Conservation (phyloP, 1,140 invertebrate species). For the Tetramorium alpestre region DNA sequence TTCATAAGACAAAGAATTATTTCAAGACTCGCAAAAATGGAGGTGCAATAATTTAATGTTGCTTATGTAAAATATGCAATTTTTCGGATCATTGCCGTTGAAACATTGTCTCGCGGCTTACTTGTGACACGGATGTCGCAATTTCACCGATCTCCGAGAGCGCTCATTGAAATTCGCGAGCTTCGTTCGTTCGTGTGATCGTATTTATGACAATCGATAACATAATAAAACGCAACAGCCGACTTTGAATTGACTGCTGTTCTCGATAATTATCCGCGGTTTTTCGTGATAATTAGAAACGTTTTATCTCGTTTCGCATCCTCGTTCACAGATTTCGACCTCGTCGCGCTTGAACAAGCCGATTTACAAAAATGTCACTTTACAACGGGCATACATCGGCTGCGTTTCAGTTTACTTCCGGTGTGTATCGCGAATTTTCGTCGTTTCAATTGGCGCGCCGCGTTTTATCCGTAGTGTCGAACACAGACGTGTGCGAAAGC, state of each 20-base stretch:
- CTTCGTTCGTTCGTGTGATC: neutral
- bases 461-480: constrained; percentile 24
- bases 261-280: neutral
- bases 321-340: neutral
- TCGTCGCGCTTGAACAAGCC: neutral
- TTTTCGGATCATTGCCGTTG: constrained; percentile 1
- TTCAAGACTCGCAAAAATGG: neutral
- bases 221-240: neutral
- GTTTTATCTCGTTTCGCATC: constrained; percentile 1
- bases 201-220: neutral
- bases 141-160: neutral
- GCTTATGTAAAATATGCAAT: constrained; percentile 10
- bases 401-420: neutral
- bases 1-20: neutral
- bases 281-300: constrained; percentile 29
- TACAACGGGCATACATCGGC: neutral
- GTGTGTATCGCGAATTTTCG: neutral
- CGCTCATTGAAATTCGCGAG: constrained; percentile 18
- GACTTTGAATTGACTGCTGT: neutral
- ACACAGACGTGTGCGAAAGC: neutral
- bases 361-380: constrained; percentile 35
- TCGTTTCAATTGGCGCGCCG: neutral
- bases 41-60: constrained; percentile 6
- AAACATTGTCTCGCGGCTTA: neutral
- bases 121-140: neutral